Evolutionary conservation across 1,140 invertebrate genomes (phyloP).

Genomic region (Solen grandis): DNA sequence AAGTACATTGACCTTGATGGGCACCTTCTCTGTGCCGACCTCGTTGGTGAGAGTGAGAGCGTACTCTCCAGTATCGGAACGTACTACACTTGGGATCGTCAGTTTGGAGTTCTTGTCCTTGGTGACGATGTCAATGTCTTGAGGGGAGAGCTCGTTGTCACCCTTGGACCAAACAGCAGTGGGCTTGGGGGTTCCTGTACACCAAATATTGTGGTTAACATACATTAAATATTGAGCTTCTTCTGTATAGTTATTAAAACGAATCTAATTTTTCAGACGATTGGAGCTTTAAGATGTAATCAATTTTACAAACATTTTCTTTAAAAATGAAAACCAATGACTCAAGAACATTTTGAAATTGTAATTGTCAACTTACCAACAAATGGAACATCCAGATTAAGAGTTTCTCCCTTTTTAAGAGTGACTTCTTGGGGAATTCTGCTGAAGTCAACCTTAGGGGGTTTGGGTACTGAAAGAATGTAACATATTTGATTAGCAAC

Average conservation of each 20-base stretch:
- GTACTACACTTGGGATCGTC: conserved; percentile 85
- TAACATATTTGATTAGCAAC: no score
- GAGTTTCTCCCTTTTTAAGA: conserved; percentile 78
- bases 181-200: conserved; percentile 77
- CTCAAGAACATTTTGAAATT: no score
- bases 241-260: no score
- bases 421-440: conserved; percentile 78
- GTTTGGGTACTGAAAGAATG: conserved; percentile 78
- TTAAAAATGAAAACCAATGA: no score
- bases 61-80: conserved; percentile 95
- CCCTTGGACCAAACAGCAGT: conserved; percentile 79
- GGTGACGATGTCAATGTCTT: conserved; percentile 72
- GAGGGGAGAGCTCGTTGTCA: conserved; percentile 82
- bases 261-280: no score
- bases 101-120: conserved; percentile 67
- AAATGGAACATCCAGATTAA: conserved; percentile 90
- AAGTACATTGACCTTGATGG: conserved; percentile 94
- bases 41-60: conserved; percentile 93
- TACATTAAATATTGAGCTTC: no score
- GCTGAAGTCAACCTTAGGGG: conserved; percentile 80
- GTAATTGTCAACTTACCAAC: conserved; percentile 89
- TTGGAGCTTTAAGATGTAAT: no score
- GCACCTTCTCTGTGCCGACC: conserved; percentile 93
- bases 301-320: no score
- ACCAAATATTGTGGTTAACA: no score